Evolutionary conservation across 2,888 invertebrate species (phyloP).

Genomic region (Mimachlamys varia): DNA sequence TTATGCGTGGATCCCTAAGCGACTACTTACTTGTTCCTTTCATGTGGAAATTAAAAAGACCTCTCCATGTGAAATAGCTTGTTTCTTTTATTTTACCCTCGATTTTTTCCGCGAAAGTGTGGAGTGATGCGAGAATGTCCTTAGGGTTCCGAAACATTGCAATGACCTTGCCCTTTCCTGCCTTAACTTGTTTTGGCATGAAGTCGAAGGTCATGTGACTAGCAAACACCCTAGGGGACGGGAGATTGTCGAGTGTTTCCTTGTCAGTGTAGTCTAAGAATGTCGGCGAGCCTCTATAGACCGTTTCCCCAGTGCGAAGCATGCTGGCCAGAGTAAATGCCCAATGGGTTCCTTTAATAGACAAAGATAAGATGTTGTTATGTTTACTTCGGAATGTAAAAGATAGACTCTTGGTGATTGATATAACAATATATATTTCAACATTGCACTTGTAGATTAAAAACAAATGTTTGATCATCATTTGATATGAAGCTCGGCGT

Average conservation of each 20-base stretch:
- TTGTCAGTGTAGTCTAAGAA: neutral
- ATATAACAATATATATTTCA: too few species aligned
- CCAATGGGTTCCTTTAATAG: neutral
- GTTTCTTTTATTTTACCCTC: neutral
- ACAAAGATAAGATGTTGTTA: neutral
- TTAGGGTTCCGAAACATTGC: neutral
- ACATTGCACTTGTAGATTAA: too few species aligned
- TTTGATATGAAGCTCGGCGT: too few species aligned
- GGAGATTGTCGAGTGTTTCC: neutral
- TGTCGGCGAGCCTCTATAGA: neutral
- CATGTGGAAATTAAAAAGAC: too few species aligned
- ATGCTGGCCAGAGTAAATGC: neutral
- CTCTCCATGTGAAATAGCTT: too few species aligned
- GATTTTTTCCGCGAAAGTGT: neutral
- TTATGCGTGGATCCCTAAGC: too few species aligned
- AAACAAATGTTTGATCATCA: too few species aligned
- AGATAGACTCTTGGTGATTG: too few species aligned
- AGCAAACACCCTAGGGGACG: constrained; percentile 5
- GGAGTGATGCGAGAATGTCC: neutral
- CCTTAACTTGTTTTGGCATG: neutral
- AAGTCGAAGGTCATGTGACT: constrained; percentile 17
- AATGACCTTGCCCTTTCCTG: neutral
- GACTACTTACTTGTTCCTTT: too few species aligned
- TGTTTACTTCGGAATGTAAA: too few species aligned
- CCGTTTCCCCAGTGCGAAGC: neutral